phyloP scores from a whole-genome alignment of 1,140 invertebrate species.

The Drosophila melanogaster region Release_6_plus_ISO1_MT NT_033779.5:15142501-15143000 shows the following conservation, averaged over 20 bases:
- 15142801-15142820: background rate
- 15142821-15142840: background rate
- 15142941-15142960: conserved; percentile 35
- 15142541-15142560: conserved; percentile 51
- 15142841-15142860: too few relatives aligned
- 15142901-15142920: conserved; percentile 11
- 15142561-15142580: background rate
- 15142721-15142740: background rate
- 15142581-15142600: conserved; percentile 5
- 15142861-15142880: background rate
- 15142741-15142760: too few relatives aligned
- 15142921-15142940: conserved; percentile 26
- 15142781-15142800: background rate
- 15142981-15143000: conserved; percentile 44
- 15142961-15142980: conserved; percentile 46
- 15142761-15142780: too few relatives aligned
- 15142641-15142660: background rate
- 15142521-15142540: conserved; percentile 63
- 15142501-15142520: conserved; percentile 54
- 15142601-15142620: background rate
- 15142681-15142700: background rate
- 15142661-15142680: background rate
- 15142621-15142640: conserved; percentile 11
- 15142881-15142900: background rate
- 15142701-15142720: background rate